phyloP scores from a whole-genome alignment of 2,797 vertebrate species.

The Danionella dracula region DNA sequence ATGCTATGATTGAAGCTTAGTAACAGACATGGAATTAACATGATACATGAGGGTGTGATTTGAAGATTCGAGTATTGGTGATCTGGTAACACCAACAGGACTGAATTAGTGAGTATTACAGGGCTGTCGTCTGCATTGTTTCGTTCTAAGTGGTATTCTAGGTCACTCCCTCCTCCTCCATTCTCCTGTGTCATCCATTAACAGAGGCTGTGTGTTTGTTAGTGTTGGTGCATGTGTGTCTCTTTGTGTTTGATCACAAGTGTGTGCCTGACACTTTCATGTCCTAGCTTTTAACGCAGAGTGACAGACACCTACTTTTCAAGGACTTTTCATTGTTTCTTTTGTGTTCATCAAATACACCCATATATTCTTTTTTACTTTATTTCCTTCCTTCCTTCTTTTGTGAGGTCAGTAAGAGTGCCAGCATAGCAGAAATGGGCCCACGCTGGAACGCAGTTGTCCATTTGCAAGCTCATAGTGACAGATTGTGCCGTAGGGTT shows the following conservation, averaged over 20 bases:
- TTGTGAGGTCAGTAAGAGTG: constrained; percentile 37
- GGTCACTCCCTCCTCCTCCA: constrained; percentile 44
- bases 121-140: constrained; percentile 35
- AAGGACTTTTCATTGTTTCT: constrained; percentile 36
- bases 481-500: constrained; percentile 46
- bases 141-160: constrained; percentile 45
- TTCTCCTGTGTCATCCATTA: constrained; percentile 48
- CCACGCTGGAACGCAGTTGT: constrained; percentile 39
- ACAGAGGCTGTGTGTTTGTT: constrained; percentile 30
- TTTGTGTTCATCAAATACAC: constrained; percentile 28
- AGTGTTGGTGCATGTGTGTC: constrained; percentile 1
- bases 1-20: constrained; percentile 15
- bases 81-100: constrained; percentile 8
- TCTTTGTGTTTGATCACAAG: constrained; percentile 20
- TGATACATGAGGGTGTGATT: background rate
- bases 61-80: background rate
- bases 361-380: constrained; percentile 2
- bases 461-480: constrained; percentile 39
- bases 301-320: constrained; percentile 21
- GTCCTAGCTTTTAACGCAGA: background rate
- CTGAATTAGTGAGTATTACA: constrained; percentile 6
- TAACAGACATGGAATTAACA: constrained; percentile 1
- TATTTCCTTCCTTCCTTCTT: background rate
- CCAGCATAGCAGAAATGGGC: constrained; percentile 32
- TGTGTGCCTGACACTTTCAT: constrained; percentile 12